Conservation (phyloP, 1,140 invertebrate genomes). For the Eriosoma lanigerum region DNA sequence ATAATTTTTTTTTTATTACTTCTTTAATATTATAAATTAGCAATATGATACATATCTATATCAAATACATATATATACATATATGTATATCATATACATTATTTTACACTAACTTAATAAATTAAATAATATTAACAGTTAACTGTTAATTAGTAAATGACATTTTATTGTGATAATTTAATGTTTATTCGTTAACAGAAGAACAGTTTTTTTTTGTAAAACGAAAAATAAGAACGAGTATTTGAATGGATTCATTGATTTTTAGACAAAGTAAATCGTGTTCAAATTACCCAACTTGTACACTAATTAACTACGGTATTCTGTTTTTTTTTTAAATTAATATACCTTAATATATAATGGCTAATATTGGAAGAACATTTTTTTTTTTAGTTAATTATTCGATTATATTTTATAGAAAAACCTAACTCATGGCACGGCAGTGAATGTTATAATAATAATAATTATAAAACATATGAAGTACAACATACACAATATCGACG, state of each 20-base stretch:
- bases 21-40: too few species aligned
- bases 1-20: too few species aligned
- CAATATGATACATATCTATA: too few species aligned
- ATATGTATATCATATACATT: too few species aligned
- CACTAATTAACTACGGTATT: background rate
- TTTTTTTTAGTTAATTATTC: background rate
- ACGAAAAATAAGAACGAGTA: background rate
- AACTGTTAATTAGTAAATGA: background rate
- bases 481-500: background rate
- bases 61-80: too few species aligned
- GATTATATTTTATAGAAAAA: conserved; percentile 14
- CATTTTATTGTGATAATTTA: background rate
- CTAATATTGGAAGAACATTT: too few species aligned
- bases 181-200: conserved; percentile 18
- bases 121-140: background rate
- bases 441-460: too few species aligned
- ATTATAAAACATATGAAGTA: background rate
- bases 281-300: background rate
- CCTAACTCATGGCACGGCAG: background rate
- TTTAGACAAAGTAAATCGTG: background rate
- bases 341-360: too few species aligned
- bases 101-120: too few species aligned
- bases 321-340: background rate
- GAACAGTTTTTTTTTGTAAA: background rate
- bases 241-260: conserved; percentile 39